Evolutionary conservation across 2,888 invertebrate genomes (phyloP).

Genomic region (Unio delphinus): DNA sequence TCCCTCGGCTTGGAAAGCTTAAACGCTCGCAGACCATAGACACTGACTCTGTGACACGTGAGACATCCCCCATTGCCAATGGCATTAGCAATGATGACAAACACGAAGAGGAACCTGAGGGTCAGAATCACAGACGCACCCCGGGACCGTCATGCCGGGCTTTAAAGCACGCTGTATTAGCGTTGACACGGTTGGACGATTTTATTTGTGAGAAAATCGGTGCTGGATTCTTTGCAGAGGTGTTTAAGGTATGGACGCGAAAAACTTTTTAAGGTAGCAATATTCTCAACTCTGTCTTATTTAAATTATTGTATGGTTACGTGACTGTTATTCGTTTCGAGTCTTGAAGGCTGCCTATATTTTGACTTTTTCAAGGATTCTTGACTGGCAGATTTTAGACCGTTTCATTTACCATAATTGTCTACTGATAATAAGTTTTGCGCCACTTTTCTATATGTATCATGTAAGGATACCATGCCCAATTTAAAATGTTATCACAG

Average conservation of each 20-base stretch:
- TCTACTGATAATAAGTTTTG: too few relatives aligned
- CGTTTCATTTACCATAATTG: too few relatives aligned
- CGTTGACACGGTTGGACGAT: conserved; percentile 93
- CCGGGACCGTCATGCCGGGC: conserved; percentile 84
- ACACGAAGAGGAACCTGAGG: too few relatives aligned
- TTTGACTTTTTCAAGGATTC: too few relatives aligned
- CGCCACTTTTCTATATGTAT: too few relatives aligned
- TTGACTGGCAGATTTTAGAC: too few relatives aligned
- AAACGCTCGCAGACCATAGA: conserved; percentile 29
- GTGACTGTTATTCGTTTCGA: too few relatives aligned
- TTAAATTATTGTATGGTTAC: too few relatives aligned
- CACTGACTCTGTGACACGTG: conserved; percentile 18
- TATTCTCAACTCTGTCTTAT: too few relatives aligned
- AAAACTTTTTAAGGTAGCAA: neutral
- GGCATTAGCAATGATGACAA: neutral
- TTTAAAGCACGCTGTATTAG: conserved; percentile 90
- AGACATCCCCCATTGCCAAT: conserved; percentile 4
- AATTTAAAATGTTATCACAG: too few relatives aligned
- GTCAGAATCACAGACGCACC: conserved; percentile 2
- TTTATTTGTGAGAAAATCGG: conserved; percentile 94
- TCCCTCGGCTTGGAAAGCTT: conserved; percentile 23
- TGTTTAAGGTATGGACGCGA: conserved; percentile 88
- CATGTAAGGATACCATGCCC: too few relatives aligned
- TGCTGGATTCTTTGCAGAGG: conserved; percentile 96
- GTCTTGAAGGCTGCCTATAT: too few relatives aligned